Evolutionary conservation across 2,797 vertebrate species (phyloP).

Genomic region (Cyclura pinguis): DNA sequence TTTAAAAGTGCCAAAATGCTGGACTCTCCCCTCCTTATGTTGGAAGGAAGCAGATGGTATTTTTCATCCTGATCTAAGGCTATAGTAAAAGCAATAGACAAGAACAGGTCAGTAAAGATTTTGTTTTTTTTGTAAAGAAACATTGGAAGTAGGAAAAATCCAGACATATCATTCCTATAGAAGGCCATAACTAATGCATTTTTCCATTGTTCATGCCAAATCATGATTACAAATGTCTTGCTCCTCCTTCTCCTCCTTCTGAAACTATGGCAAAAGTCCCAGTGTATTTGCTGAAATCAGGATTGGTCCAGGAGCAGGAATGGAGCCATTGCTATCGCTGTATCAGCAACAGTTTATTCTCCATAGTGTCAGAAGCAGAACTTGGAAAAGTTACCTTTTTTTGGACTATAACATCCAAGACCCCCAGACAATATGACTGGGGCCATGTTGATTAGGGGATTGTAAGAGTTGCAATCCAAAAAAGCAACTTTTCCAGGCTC

Average conservation of each 20-base stretch:
- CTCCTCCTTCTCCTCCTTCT: constrained; percentile 34
- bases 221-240: constrained; percentile 22
- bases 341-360: background rate
- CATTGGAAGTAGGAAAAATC: constrained; percentile 39
- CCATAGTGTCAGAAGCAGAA: background rate
- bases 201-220: constrained; percentile 57
- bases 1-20: constrained; percentile 53
- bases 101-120: background rate
- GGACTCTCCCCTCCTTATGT: constrained; percentile 37
- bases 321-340: constrained; percentile 10
- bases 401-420: background rate
- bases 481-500: background rate
- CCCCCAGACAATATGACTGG: too few species aligned
- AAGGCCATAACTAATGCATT: constrained; percentile 32
- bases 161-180: constrained; percentile 36
- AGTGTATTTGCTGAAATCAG: constrained; percentile 36
- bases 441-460: background rate
- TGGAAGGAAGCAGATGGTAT: constrained; percentile 14
- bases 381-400: background rate
- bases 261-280: constrained; percentile 49
- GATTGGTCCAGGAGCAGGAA: background rate
- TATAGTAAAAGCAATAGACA: background rate
- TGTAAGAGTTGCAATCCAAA: background rate
- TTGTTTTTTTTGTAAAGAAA: constrained; percentile 25
- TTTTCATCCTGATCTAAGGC: constrained; percentile 10